phyloP scores from a whole-genome alignment of 2,113 vertebrate species.

The Arenaria interpres region DNA sequence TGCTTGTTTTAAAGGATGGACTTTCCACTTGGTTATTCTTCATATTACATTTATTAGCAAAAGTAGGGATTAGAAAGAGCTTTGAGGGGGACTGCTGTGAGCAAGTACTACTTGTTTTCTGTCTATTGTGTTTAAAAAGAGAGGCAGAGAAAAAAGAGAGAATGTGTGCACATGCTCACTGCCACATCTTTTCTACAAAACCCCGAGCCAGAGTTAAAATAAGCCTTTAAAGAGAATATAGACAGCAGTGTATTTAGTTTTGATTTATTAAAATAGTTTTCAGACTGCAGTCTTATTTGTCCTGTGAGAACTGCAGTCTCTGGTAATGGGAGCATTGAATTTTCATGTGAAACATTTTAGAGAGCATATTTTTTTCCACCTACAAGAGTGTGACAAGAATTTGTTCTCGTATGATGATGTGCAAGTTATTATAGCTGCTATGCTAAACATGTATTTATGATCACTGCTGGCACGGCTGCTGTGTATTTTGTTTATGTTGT shows the following conservation, averaged over 20 bases:
- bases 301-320: conserved; percentile 45
- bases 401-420: conserved; percentile 44
- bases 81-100: neutral
- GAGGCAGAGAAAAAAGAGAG: neutral
- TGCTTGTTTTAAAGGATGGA: neutral
- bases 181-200: neutral
- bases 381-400: conserved; percentile 52
- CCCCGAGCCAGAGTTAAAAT: neutral
- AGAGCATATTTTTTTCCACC: conserved; percentile 59
- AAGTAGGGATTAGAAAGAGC: neutral
- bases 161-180: neutral
- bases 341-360: conserved; percentile 62
- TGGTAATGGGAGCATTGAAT: conserved; percentile 54
- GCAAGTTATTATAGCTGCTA: conserved; percentile 62
- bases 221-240: conserved; percentile 36
- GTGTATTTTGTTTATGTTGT: conserved; percentile 52
- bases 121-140: neutral
- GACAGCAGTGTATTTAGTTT: conserved; percentile 39
- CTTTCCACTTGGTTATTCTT: neutral
- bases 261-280: conserved; percentile 65
- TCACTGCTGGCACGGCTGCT: conserved; percentile 36
- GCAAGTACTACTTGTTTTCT: neutral
- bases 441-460: conserved; percentile 70
- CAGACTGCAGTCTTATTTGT: conserved; percentile 60
- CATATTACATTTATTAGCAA: neutral